Evolutionary conservation across 2,113 vertebrate genomes (phyloP).

Genomic region (Panurus biarmicus): DNA sequence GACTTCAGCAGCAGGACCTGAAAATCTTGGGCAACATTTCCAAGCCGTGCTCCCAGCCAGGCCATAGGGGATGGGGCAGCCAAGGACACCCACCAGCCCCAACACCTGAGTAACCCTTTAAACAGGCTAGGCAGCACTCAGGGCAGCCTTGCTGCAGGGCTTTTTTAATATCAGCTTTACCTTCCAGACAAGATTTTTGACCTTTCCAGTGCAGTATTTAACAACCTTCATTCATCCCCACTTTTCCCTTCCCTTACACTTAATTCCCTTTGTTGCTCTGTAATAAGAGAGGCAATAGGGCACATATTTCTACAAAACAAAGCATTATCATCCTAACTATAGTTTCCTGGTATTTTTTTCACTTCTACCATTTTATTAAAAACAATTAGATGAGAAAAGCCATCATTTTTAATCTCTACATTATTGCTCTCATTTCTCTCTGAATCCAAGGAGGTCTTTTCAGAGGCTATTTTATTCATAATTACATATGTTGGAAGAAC

Average conservation of each 20-base stretch:
- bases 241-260: not conserved
- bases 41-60: fast-evolving
- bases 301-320: constrained; percentile 60
- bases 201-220: constrained; percentile 17
- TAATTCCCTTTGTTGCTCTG: constrained; percentile 45
- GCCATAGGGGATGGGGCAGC: fast-evolving
- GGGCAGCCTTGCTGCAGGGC: not conserved
- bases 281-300: constrained; percentile 37
- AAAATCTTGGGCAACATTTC: fast-evolving
- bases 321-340: constrained; percentile 68
- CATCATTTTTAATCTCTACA: constrained; percentile 60
- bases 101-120: not conserved
- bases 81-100: not conserved
- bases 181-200: constrained; percentile 30
- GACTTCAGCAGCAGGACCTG: not conserved
- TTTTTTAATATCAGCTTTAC: not conserved
- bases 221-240: not conserved
- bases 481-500: constrained; percentile 58
- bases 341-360: constrained; percentile 64
- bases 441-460: constrained; percentile 61
- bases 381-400: constrained; percentile 65
- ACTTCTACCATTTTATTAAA: constrained; percentile 69
- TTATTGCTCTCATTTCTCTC: constrained; percentile 61
- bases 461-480: constrained; percentile 60
- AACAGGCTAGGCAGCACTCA: not conserved